Base-by-base conservation (phyloP, 2,888 invertebrate genomes). In the Zele albiditarsus region DNA sequence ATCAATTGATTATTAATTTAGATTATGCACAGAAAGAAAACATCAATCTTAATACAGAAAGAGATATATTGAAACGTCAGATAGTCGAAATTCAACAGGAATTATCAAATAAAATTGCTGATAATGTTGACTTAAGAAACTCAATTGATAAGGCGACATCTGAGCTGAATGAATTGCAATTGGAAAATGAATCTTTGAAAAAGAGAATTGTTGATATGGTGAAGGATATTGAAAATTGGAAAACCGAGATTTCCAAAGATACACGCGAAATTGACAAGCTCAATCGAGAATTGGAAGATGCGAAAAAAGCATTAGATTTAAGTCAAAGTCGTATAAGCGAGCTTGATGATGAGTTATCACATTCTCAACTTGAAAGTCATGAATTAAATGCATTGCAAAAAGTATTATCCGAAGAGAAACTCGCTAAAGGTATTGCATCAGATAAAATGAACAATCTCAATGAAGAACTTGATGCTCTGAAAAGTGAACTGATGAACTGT, bases 161-260 rank as follows among this genome's bases (percentile, higher is more conserved):
- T 5, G 77, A 79, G 6, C 28, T 77, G n/a, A 74, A 71, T 53
- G 53, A 16, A 20, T 25, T 75, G 23, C 71, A 71, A 28, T 73
- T 25, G 16, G 80, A 80, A 8, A 78, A 73, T 60, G 78, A 80
- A 33, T 42, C 28, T 10, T 69, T 80, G 25, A 76, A 67, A 3
- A 53, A 58, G 6, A 80, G 80, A 42, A 42, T 73, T 42, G 73
- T 58, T 16, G 70, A 74, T 27, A 68, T 80, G 20, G 62, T 79
- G 25, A 57, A 69, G 8, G 79, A 82, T n/a, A 63, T 80, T 28
- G 80, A 83, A 14, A 76, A 78, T 49, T 81, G 80, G 79, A 78
- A 73, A 70, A 80, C 62, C 66, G 79, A 81, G 16, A 74, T 76
- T 58, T 77, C 78, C 38, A 81, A 79, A 42, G 38, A 78, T 14